Base-by-base conservation (phyloP, 23 tunicate species). In the Phallusia fumigata region DNA sequence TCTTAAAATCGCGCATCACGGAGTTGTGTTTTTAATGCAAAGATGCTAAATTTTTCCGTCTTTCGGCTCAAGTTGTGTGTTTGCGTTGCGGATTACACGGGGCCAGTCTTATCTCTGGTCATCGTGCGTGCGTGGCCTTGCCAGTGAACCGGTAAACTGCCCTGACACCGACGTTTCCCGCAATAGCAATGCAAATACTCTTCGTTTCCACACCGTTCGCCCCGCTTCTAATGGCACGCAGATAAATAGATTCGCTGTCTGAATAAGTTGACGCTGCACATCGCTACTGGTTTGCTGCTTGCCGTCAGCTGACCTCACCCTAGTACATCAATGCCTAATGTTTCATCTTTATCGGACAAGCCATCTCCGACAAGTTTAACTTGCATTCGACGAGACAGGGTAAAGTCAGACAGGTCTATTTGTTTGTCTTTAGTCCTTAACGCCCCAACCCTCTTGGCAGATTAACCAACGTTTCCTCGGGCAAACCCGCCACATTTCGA, bases 131-230 rank as follows among this genome's bases (percentile, higher is more conserved):
- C 58, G 18, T 51, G 58, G 69, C 69, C 69, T 24, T 24, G 26
- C 13, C 69, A 58, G 28, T 58, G 69, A 58, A 58, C 69, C 69
- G 69, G 26, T 58, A 22, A 58, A 58, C 69, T 58, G 69, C 26
- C 58, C 15, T 15, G 58, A 18, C 15, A 51, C 18, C 69, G 13
- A 58, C 28, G 16, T 6, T 58, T 58, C 13, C 69, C 16, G 3
- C 3, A 24, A 58, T 58, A 13, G 69, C 69, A 58, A 13, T 21
- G 69, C 69, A 58, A 58, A 58, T 58, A 58, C 16, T 21, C 3
- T 21, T 58, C 16, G 8, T 16, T 24, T 24, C 13, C 69, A 1
- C 69, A 21, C 28, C 28, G 11, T 5, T 16, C 26, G 28, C 11
- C 69, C 13, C 28, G 69, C 69, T 8, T 58, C 28, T 13, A 3